These are phyloP conservation scores for Hylyphantes graminicola DNA, from an alignment of 1,140 invertebrate genomes.

Conservation along the genomic window DNA sequence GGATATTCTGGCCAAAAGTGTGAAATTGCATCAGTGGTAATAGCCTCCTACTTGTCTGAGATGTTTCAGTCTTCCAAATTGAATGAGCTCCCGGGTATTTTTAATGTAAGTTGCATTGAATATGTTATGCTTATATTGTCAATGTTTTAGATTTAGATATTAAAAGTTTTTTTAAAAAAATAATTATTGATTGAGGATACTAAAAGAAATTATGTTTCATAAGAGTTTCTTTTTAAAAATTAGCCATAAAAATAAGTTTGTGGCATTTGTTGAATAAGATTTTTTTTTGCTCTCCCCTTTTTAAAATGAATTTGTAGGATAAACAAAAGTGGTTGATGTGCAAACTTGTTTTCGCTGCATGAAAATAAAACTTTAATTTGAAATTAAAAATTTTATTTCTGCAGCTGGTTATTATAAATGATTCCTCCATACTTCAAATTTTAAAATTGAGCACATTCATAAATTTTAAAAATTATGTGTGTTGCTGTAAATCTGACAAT, in stretches of 20 bases:
- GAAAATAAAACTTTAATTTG: too few species aligned
- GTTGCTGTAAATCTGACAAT: too few species aligned
- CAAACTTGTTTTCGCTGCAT: too few species aligned
- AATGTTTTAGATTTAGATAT: not conserved
- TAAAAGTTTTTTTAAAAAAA: not conserved
- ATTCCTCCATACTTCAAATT: too few species aligned
- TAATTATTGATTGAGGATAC: not conserved
- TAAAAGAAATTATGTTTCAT: not conserved
- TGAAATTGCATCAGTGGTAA: conserved; percentile 63
- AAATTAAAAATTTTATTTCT: too few species aligned
- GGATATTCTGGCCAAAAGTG: conserved; percentile 67
- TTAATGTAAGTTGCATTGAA: conserved; percentile 18
- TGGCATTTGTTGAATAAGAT: too few species aligned
- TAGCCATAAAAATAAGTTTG: not conserved
- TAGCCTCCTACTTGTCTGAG: conserved; percentile 66
- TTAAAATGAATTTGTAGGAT: too few species aligned
- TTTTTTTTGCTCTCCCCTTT: too few species aligned
- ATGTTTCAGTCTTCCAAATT: conserved; percentile 63
- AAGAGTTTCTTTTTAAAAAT: not conserved
- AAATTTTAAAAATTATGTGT: too few species aligned
- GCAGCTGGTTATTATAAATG: too few species aligned
- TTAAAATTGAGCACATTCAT: too few species aligned
- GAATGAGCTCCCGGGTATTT: conserved; percentile 58
- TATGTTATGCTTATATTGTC: not conserved
- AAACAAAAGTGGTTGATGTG: too few species aligned